phyloP scores from a whole-genome alignment of 2,888 invertebrate species.

The Diarsia dahlii region DNA sequence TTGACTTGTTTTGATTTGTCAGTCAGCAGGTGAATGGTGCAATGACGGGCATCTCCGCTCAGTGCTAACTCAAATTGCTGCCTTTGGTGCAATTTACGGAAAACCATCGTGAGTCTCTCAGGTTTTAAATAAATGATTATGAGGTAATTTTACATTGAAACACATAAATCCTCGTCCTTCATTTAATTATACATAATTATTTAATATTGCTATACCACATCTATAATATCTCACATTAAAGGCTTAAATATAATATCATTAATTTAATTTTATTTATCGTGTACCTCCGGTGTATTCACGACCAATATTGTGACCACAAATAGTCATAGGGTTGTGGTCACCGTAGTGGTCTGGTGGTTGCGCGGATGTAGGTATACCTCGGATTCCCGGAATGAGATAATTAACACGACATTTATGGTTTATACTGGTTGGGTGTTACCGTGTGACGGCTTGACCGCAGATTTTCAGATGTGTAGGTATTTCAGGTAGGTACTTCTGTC shows the following conservation, averaged over 20 bases:
- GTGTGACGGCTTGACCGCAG: not conserved
- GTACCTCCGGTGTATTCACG: slow-evolving; percentile 19
- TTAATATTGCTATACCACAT: not conserved
- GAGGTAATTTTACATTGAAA: no score
- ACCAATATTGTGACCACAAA: slow-evolving; percentile 56
- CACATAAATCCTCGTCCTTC: not conserved
- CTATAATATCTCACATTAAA: not conserved
- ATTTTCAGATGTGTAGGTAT: no score
- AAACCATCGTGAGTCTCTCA: not conserved
- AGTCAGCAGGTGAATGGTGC: not conserved
- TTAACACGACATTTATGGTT: slow-evolving; percentile 56
- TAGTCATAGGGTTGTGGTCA: slow-evolving; percentile 44
- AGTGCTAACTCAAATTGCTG: not conserved
- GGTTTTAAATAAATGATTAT: not conserved
- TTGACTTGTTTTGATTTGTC: not conserved
- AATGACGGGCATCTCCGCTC: not conserved
- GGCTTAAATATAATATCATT: not conserved
- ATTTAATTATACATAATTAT: not conserved
- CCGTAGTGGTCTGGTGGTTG: slow-evolving; percentile 22
- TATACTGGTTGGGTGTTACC: not conserved
- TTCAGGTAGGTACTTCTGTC: no score
- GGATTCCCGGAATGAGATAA: slow-evolving; percentile 23
- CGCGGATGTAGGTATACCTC: slow-evolving; percentile 35
- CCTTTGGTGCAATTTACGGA: not conserved
- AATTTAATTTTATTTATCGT: slow-evolving; percentile 35